Evolutionary conservation across 2,888 invertebrate species (phyloP).

Genomic region (Nasonia oneida): DNA sequence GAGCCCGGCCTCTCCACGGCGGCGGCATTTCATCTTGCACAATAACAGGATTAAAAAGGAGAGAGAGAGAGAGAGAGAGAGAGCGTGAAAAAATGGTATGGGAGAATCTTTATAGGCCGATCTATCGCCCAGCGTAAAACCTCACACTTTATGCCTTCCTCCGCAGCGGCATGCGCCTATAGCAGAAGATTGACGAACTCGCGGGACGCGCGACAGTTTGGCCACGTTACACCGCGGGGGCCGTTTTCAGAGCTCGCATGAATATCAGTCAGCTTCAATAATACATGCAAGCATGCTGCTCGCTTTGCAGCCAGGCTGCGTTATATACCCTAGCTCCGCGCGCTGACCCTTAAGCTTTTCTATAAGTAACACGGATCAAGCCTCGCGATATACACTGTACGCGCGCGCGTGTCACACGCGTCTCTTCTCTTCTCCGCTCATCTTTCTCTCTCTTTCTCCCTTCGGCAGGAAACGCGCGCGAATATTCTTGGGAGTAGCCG

Average conservation of each 20-base stretch:
- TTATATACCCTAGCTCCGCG: neutral
- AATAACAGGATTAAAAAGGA: conserved; percentile 20
- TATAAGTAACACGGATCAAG: conserved; percentile 58
- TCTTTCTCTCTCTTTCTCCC: neutral
- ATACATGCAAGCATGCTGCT: neutral
- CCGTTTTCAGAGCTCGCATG: neutral
- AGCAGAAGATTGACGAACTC: conserved; percentile 55
- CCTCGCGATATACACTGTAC: conserved; percentile 24
- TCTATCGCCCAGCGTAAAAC: conserved; percentile 39
- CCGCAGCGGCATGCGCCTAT: neutral
- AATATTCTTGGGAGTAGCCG: conserved; percentile 56
- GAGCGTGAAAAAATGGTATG: neutral
- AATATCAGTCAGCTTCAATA: conserved; percentile 2
- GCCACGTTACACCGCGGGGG: neutral
- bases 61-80: too few species aligned
- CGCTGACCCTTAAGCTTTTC: conserved; percentile 41
- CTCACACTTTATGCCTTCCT: conserved; percentile 61
- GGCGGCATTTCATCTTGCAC: neutral
- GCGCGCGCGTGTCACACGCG: conserved; percentile 20
- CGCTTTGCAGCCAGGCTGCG: neutral
- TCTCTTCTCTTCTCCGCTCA: conserved; percentile 12
- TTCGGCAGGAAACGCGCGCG: conserved; percentile 56
- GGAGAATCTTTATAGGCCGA: conserved; percentile 19
- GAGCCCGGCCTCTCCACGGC: neutral
- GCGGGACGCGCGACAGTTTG: conserved; percentile 50